A percentile compares a stretch with the other conserved stretches of the same genome.
phyloP scores from a whole-genome alignment of 2,888 invertebrate species.

The Ophion ventricosus region DNA sequence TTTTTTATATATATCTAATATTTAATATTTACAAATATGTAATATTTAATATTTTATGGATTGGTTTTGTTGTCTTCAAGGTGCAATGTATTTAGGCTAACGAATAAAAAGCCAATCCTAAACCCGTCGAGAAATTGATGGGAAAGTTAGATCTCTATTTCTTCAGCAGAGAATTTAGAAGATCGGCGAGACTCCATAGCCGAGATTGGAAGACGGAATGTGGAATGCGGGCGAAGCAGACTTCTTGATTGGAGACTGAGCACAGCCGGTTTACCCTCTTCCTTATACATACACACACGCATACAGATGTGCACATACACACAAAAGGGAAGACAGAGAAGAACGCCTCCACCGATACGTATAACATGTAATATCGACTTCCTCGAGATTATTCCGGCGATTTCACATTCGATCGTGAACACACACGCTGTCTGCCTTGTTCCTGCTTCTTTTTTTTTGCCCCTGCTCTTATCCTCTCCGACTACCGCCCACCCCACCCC shows the following conservation, averaged over 20 bases:
- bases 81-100: background rate
- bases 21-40: background rate
- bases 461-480: background rate
- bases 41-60: background rate
- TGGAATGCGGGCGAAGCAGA: constrained; percentile 80
- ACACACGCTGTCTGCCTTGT: constrained; percentile 46
- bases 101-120: background rate
- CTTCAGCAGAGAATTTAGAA: constrained; percentile 46
- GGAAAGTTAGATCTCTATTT: constrained; percentile 30
- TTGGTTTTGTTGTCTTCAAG: background rate
- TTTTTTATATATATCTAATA: too few relatives aligned
- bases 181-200: constrained; percentile 67
- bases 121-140: constrained; percentile 14
- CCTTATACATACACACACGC: constrained; percentile 30
- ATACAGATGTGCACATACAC: constrained; percentile 14
- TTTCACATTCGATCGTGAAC: constrained; percentile 64
- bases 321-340: constrained; percentile 13
- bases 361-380: constrained; percentile 64
- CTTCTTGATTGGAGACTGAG: constrained; percentile 79
- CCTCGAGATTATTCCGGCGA: constrained; percentile 64
- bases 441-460: constrained; percentile 21
- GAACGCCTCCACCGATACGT: constrained; percentile 55
- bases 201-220: constrained; percentile 77
- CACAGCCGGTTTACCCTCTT: constrained; percentile 76
- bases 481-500: background rate